These are phyloP conservation scores for Serilophus lunatus DNA, from an alignment of 2,113 vertebrate genomes.

Conservation along the genomic window DNA sequence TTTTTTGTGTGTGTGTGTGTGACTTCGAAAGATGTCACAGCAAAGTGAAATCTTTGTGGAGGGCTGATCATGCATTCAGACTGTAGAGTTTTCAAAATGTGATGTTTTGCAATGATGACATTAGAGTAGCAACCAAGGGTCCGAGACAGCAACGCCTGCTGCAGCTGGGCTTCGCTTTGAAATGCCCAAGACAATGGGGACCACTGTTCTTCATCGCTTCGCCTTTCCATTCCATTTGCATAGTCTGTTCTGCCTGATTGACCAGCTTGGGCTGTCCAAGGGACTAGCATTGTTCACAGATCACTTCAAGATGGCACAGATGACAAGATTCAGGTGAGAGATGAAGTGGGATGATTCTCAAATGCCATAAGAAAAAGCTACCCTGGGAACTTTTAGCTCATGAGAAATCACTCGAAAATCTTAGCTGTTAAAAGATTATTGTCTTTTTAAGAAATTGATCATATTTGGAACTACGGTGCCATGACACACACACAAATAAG, in stretches of 20 bases:
- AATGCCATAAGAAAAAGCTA: slow-evolving; percentile 23
- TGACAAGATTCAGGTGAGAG: slow-evolving; percentile 85
- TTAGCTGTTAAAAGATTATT: neutral
- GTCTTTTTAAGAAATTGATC: neutral
- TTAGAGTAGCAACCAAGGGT: slow-evolving; percentile 70
- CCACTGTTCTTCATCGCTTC: slow-evolving; percentile 78
- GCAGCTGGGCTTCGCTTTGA: slow-evolving; percentile 84
- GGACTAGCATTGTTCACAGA: slow-evolving; percentile 80
- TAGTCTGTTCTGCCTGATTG: slow-evolving; percentile 86
- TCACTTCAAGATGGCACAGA: slow-evolving; percentile 78
- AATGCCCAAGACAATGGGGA: slow-evolving; percentile 78
- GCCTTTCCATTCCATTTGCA: slow-evolving; percentile 82
- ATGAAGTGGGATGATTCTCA: slow-evolving; percentile 64
- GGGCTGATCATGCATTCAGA: slow-evolving; percentile 65
- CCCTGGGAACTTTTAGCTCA: slow-evolving; percentile 52
- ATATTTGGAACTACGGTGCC: neutral
- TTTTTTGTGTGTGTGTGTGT: neutral
- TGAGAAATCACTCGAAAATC: neutral
- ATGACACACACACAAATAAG: neutral
- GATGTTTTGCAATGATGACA: slow-evolving; percentile 72
- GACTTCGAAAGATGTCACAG: slow-evolving; percentile 34
- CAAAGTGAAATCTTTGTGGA: slow-evolving; percentile 48
- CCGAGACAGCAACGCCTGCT: slow-evolving; percentile 65
- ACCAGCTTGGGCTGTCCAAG: slow-evolving; percentile 73
- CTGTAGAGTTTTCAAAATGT: slow-evolving; percentile 62